Conservation (phyloP, 2,113 vertebrate species). For the Hymenochirus boettgeri region DNA sequence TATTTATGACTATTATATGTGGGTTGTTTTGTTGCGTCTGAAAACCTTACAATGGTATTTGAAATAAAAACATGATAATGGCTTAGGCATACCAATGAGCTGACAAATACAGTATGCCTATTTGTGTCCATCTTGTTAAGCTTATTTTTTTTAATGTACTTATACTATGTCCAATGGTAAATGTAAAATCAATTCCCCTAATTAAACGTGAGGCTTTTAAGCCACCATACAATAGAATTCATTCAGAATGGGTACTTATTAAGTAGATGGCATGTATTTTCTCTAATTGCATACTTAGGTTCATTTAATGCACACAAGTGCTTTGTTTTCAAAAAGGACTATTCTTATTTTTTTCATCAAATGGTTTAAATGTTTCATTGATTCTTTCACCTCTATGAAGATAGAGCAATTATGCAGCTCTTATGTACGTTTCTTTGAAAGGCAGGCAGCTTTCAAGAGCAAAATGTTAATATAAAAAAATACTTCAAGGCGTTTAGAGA, state of each 20-base stretch:
- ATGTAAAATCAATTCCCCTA: constrained; percentile 45
- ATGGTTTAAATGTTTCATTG: constrained; percentile 49
- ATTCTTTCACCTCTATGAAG: constrained; percentile 53
- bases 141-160: constrained; percentile 27
- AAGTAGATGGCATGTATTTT: constrained; percentile 40
- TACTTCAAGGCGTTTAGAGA: constrained; percentile 56
- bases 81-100: constrained; percentile 45
- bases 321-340: constrained; percentile 28
- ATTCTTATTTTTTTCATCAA: constrained; percentile 40
- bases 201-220: constrained; percentile 49
- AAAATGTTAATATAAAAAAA: constrained; percentile 53
- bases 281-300: constrained; percentile 42
- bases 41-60: constrained; percentile 36
- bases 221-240: constrained; percentile 37
- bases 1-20: neutral
- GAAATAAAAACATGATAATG: constrained; percentile 34
- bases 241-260: constrained; percentile 45
- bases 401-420: constrained; percentile 50
- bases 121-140: constrained; percentile 29
- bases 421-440: constrained; percentile 53
- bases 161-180: constrained; percentile 39
- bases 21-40: constrained; percentile 45
- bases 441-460: constrained; percentile 50
- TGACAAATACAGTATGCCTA: constrained; percentile 46
- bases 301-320: constrained; percentile 43